Base-by-base conservation (phyloP, 2,888 invertebrate genomes). In the Diogma glabrata region DNA sequence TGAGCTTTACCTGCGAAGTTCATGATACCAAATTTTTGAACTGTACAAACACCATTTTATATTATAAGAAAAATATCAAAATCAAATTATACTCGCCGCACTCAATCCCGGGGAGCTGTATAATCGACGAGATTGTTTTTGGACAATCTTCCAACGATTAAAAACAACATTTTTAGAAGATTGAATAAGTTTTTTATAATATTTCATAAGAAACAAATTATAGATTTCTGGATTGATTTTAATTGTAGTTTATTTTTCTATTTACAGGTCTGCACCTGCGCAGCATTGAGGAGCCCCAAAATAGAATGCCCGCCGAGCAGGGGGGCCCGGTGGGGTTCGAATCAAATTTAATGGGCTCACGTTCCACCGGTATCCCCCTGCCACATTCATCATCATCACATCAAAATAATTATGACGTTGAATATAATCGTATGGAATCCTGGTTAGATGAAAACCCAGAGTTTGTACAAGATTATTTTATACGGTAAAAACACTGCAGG, bases 401-500 rank as follows among this genome's bases (percentile, higher is more conserved):
- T 55, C 64, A 67, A 58, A 62, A 71, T 71, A 65, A 70, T 62
- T 89, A 89, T 70, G 87, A 89, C 72, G 82, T 87, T 58, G 89
- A 90, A 70, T 87, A 87, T 70, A 85, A 89, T 53, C 82, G 85
- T 58, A 90, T 93, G 75, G 93, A 94, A 73, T 83, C 90, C 61
- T 95, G 94, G 94, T 81, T 95, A 60, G 94, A 95, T 72, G 93
- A 93, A 70, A 93, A 95, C 75, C 92, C 89, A 60, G 91, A 92
- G 70, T 95, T 94, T 70, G 87, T 90, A 59, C 87, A 91, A 69
- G 92, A 94, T 71, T 95, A 94, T 72, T 93, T 94, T 69, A 77
- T 91, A 71, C 86, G 91, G 90, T 88, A 66, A 23, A 4, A 3
- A 36, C n/a, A n/a, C n/a, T n/a, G n/a, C n/a, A n/a, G n/a, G n/a